Evolutionary conservation across 2,113 vertebrate genomes (phyloP), one percentile per base, ranked within the genome.

Genomic region (Riparia riparia): DNA sequence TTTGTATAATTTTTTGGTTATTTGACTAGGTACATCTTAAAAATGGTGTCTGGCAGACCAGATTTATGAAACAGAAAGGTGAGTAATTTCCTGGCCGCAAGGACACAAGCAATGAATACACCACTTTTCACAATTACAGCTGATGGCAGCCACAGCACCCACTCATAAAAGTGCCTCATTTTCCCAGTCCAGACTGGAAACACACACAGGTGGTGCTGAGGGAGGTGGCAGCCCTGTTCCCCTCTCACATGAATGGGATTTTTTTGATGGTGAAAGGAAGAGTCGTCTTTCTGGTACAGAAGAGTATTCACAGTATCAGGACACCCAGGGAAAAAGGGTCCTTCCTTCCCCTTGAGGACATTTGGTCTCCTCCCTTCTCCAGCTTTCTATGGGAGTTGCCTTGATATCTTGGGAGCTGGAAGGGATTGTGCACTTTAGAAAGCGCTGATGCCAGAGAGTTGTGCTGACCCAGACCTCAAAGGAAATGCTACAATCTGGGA

Each of bases 31-130:
- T 63, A 19, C 26, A 31, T 37, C 34, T 89, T 56, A 58, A 73
- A 92, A 90, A 58, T 20, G 2, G 31, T 7, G 17, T 44, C 58
- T 81, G 57, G 24, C 34, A 73, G 54, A 49, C 37, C 41, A 28
- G 47, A 72, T 39, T 77, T 89, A 70, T 34, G 83, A 78, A 93
- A 83, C 31, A 77, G 71, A 83, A 92, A 86, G n/a, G 50, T 69
- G 79, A 92, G 29, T 83, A 10, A 73, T 86, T 92, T 88, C 68
- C 94, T 90, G 60, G 39, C 42, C 72, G 24, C 50, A 50, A 60
- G 64, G 66, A 77, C 17, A 82, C 66, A 37, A 65, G 53, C 70
- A 77, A 32, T 0, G 9, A 92, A 25, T 13, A 20, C 0, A 5
- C 8, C 50, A 34, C 9, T 82, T 87, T 76, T 76, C 79, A 49